phyloP scores from a whole-genome alignment of 1,140 invertebrate genomes.

The Leptinotarsa undecemlineata region DNA sequence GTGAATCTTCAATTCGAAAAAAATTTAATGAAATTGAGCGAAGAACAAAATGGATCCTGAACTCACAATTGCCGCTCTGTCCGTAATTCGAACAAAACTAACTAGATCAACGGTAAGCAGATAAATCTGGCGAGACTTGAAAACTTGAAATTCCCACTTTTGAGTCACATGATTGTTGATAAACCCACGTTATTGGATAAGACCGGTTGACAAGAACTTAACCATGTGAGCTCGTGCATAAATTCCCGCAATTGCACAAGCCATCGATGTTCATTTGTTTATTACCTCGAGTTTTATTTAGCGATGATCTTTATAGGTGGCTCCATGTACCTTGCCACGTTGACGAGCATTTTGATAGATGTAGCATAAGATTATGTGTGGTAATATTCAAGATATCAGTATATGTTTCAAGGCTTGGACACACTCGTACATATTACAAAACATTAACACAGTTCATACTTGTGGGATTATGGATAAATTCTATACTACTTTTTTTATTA shows the following conservation, averaged over 20 bases:
- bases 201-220: constrained; percentile 33
- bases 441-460: no score
- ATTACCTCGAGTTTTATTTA: constrained; percentile 27
- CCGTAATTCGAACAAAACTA: background rate
- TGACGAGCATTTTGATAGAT: background rate
- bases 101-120: constrained; percentile 1
- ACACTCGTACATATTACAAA: no score
- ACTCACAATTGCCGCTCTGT: background rate
- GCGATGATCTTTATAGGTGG: constrained; percentile 32
- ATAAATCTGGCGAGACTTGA: constrained; percentile 12
- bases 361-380: background rate
- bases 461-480: no score
- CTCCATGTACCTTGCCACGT: constrained; percentile 7
- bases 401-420: no score
- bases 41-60: background rate
- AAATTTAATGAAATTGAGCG: background rate
- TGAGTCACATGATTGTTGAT: constrained; percentile 35
- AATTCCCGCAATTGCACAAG: constrained; percentile 35
- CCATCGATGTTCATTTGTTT: constrained; percentile 36
- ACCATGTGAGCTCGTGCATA: constrained; percentile 22
- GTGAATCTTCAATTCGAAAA: no score
- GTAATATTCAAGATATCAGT: background rate
- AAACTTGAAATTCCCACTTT: constrained; percentile 36
- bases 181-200: constrained; percentile 38
- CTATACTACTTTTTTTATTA: no score